These are phyloP conservation scores for Megaptera novaeangliae DNA, from an alignment of 2,113 vertebrate species.

Conservation along the genomic window DNA sequence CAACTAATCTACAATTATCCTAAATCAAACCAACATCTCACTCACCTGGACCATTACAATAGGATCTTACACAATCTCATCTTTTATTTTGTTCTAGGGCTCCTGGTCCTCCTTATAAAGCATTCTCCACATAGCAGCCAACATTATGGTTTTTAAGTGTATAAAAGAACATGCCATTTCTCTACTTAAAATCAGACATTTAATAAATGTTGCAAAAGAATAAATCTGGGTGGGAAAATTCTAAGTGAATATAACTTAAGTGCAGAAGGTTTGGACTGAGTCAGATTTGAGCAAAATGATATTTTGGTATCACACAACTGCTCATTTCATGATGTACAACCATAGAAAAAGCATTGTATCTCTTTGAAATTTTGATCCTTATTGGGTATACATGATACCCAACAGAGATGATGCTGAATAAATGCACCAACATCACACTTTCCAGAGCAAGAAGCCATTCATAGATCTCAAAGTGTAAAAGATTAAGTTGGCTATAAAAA, in stretches of 20 bases:
- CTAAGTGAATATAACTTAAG: background rate
- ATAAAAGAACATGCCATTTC: background rate
- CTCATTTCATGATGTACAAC: background rate
- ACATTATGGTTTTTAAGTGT: background rate
- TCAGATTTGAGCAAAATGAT: background rate
- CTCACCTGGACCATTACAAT: background rate
- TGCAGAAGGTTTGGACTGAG: background rate
- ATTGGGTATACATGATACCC: background rate
- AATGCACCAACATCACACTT: background rate
- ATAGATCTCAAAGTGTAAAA: background rate
- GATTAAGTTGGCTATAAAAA: background rate
- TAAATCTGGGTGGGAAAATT: background rate
- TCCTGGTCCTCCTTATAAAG: background rate
- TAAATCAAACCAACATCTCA: background rate
- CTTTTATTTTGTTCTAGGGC: background rate
- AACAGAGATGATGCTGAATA: background rate
- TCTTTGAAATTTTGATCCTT: background rate
- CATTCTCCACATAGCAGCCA: background rate
- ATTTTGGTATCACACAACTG: background rate
- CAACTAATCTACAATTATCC: background rate
- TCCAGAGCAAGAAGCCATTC: background rate
- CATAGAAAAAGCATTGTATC: background rate
- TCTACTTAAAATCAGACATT: background rate
- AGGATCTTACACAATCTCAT: background rate
- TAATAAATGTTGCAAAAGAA: background rate